A percentile compares a stretch with the other conserved stretches of the same genome.
phyloP scores from a whole-genome alignment of 2,113 vertebrate genomes.

The Tachysurus fulvidraco region DNA sequence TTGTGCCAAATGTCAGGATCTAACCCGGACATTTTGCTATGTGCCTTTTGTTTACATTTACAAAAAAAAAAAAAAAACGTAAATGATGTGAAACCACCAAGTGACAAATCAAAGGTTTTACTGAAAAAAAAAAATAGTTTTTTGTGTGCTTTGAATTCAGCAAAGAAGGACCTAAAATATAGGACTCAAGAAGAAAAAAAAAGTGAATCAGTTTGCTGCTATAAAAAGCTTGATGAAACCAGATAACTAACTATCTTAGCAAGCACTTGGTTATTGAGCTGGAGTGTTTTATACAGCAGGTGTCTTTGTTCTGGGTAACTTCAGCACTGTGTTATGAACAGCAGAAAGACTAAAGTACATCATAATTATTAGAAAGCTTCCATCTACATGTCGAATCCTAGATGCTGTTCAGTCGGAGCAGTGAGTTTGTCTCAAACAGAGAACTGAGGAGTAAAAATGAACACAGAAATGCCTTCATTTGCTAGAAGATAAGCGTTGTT shows the following conservation, averaged over 20 bases:
- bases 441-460: neutral
- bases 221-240: neutral
- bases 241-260: neutral
- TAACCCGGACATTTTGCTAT: no score
- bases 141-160: no score
- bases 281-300: neutral
- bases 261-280: neutral
- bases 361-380: constrained; percentile 5
- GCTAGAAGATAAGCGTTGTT: neutral
- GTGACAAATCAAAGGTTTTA: no score
- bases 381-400: neutral
- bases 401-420: neutral
- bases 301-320: neutral
- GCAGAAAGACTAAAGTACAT: neutral
- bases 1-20: no score
- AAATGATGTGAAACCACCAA: no score
- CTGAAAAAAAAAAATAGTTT: no score
- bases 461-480: neutral
- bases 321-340: neutral
- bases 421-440: neutral
- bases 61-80: no score
- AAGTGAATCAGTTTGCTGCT: neutral
- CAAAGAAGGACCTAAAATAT: no score
- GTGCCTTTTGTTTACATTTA: no score
- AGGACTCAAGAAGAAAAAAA: neutral